A percentile compares a stretch with the other conserved stretches of the same genome.
Conservation (phyloP, 2,888 invertebrate species). For the Chrysina gloriosa region DNA sequence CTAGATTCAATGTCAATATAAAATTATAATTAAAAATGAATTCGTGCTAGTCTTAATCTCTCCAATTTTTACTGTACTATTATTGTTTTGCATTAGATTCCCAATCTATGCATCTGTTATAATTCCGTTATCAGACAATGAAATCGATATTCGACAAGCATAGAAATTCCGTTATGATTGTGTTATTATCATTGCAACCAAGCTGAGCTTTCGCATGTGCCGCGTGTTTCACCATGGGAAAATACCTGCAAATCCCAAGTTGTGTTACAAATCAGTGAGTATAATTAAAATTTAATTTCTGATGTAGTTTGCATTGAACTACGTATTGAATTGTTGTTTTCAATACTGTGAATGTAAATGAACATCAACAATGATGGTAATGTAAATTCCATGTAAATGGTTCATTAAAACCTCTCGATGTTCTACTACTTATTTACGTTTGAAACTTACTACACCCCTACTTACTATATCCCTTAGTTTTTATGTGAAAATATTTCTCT, state of each 20-base stretch:
- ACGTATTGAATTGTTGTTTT: background rate
- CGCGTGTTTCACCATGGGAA: constrained; percentile 9
- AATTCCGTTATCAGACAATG: background rate
- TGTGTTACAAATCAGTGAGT: background rate
- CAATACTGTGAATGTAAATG: background rate
- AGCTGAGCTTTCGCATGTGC: constrained; percentile 16
- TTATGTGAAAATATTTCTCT: no score
- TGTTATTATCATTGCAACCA: constrained; percentile 4
- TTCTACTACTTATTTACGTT: no score
- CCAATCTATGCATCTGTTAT: background rate
- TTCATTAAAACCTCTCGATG: background rate
- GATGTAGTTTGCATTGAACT: background rate
- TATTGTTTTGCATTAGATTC: background rate
- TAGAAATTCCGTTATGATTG: background rate
- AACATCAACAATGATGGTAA: no score
- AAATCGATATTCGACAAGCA: background rate
- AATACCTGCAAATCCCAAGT: constrained; percentile 11
- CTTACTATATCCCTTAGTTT: no score
- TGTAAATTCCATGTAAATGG: no score
- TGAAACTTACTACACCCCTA: no score
- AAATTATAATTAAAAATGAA: background rate
- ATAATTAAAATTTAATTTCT: constrained; percentile 16
- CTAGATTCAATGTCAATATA: constrained; percentile 1
- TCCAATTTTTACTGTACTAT: no score
- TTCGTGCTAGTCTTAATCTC: background rate